Percentiles rank a stretch among this genome's conserved stretches.
These are phyloP conservation scores for Rhineura floridana DNA, from an alignment of 2,113 vertebrate species.

Conservation along the genomic window DNA sequence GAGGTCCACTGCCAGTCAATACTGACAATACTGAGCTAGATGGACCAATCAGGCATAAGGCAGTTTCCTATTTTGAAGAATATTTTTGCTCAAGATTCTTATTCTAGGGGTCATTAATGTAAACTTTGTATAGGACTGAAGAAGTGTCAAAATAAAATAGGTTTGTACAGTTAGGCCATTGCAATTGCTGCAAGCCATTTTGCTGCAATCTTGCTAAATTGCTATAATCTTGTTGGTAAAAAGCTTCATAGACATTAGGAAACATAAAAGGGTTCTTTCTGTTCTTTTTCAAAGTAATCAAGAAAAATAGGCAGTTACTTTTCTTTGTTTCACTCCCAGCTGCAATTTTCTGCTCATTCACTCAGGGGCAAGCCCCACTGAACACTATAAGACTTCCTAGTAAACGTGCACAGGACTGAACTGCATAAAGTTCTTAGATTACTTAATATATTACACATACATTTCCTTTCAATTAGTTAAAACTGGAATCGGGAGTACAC, in stretches of 20 bases:
- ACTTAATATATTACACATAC: constrained; percentile 47
- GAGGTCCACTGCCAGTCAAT: too few relatives aligned
- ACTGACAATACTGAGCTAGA: too few relatives aligned
- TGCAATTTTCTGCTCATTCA: neutral
- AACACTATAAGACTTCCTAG: neutral
- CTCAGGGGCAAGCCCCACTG: neutral
- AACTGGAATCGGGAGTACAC: constrained; percentile 44
- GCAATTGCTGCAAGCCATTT: too few relatives aligned
- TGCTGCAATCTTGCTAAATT: neutral
- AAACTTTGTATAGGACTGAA: constrained; percentile 37
- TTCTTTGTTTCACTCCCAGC: constrained; percentile 64
- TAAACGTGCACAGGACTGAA: neutral
- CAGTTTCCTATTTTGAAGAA: too few relatives aligned
- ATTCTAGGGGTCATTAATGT: constrained; percentile 1
- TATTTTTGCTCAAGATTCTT: neutral
- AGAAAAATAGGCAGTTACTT: constrained; percentile 69
- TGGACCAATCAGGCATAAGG: too few relatives aligned
- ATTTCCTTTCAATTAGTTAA: constrained; percentile 51
- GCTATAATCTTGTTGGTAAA: constrained; percentile 45
- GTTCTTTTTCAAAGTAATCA: constrained; percentile 62
- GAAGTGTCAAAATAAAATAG: neutral
- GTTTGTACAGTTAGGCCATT: constrained; percentile 6
- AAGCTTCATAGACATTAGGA: constrained; percentile 43
- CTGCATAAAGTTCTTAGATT: constrained; percentile 55
- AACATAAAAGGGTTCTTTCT: constrained; percentile 56